Conservation (phyloP, 2,888 invertebrate genomes). For the Brachypterus glaber region DNA sequence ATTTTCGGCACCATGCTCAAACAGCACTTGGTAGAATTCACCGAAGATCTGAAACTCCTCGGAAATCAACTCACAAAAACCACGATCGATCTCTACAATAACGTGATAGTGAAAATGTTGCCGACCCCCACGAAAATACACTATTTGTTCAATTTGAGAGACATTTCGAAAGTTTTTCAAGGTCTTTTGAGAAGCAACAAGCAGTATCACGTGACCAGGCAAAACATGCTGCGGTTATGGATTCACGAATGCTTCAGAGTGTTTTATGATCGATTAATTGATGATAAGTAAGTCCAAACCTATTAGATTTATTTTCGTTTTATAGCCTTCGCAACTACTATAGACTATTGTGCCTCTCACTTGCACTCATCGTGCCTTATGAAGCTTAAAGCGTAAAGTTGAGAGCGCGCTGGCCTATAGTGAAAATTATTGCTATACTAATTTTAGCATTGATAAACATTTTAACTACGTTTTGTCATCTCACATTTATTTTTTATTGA, state of each 20-base stretch:
- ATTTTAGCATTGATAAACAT: slow-evolving; percentile 1
- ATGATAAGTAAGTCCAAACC: slow-evolving; percentile 50
- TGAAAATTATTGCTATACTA: no score
- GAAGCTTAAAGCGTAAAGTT: no score
- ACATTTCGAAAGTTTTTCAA: slow-evolving; percentile 79
- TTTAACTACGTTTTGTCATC: slow-evolving; percentile 12
- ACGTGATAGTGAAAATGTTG: slow-evolving; percentile 61
- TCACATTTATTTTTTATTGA: no score
- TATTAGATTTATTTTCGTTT: no score
- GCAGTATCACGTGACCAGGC: slow-evolving; percentile 65
- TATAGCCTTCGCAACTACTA: no score
- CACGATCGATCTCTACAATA: slow-evolving; percentile 69
- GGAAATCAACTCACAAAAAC: slow-evolving; percentile 60
- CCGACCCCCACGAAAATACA: slow-evolving; percentile 87
- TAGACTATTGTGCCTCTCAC: no score
- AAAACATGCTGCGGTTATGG: slow-evolving; percentile 69
- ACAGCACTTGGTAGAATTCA: slow-evolving; percentile 69
- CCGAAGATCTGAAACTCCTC: slow-evolving; percentile 66
- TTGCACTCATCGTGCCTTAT: no score
- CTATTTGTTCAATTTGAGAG: slow-evolving; percentile 80
- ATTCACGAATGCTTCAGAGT: slow-evolving; percentile 78
- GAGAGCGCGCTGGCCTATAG: no score
- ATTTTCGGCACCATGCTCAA: slow-evolving; percentile 79
- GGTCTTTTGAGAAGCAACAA: slow-evolving; percentile 69
- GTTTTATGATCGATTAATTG: slow-evolving; percentile 73